These are phyloP conservation scores for Bombus pyrosoma DNA, from an alignment of 1,140 invertebrate genomes.

Conservation along the genomic window DNA sequence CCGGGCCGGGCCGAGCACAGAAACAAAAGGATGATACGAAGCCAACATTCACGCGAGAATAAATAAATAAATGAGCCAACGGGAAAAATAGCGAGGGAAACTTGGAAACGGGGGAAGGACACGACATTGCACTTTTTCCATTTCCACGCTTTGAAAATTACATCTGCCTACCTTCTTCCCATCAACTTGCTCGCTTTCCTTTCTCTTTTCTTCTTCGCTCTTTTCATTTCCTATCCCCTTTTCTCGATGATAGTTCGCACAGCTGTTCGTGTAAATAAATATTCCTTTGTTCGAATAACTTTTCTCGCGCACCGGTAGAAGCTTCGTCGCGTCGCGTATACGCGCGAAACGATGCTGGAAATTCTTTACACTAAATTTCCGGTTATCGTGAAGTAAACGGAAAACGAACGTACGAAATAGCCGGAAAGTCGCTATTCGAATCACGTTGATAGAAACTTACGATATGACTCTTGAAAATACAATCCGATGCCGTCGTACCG, in stretches of 20 bases:
- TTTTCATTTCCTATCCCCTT: background rate
- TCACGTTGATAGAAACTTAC: background rate
- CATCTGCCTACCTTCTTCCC: constrained; percentile 36
- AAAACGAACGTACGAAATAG: background rate
- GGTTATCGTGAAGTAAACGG: background rate
- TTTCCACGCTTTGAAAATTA: constrained; percentile 54
- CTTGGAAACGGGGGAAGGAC: constrained; percentile 51
- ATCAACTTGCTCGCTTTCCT: constrained; percentile 12
- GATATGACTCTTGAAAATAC: background rate
- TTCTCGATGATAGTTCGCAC: background rate
- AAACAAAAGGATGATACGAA: constrained; percentile 27
- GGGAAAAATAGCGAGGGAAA: constrained; percentile 15
- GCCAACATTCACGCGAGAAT: constrained; percentile 38
- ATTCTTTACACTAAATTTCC: background rate
- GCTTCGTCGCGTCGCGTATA: too few relatives aligned
- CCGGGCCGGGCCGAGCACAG: background rate
- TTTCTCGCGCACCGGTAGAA: too few relatives aligned
- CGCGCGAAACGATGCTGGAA: background rate
- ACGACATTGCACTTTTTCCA: constrained; percentile 71
- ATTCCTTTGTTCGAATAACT: constrained; percentile 36
- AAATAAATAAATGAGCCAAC: constrained; percentile 50
- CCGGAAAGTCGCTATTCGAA: background rate
- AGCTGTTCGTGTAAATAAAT: background rate
- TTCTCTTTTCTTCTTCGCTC: too few relatives aligned
- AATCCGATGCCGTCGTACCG: background rate